These are phyloP conservation scores for Zaprionus inermis DNA, from an alignment of 1,140 invertebrate species.

Conservation along the genomic window DNA sequence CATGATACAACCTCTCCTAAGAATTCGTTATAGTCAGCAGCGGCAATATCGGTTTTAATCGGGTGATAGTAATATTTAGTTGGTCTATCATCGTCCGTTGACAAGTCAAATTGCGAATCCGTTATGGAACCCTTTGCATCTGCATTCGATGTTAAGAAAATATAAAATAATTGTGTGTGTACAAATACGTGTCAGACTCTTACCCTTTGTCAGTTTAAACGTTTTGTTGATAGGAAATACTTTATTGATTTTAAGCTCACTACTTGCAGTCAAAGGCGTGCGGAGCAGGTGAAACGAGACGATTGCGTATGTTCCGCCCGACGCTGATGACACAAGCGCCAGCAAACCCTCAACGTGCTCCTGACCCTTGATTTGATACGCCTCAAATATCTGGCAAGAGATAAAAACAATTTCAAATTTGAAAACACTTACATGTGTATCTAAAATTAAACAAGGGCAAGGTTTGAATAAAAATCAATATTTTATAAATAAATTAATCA, in stretches of 20 bases:
- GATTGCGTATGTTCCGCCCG: slow-evolving; percentile 86
- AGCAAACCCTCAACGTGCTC: slow-evolving; percentile 85
- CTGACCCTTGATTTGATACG: slow-evolving; percentile 79
- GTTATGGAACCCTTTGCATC: slow-evolving; percentile 66
- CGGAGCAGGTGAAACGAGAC: slow-evolving; percentile 87
- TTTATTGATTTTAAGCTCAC: slow-evolving; percentile 88
- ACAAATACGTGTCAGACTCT: slow-evolving; percentile 14
- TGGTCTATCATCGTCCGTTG: slow-evolving; percentile 55
- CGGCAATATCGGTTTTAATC: slow-evolving; percentile 33
- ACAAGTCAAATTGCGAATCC: slow-evolving; percentile 71
- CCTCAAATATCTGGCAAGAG: slow-evolving; percentile 71
- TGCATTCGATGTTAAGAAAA: slow-evolving; percentile 33
- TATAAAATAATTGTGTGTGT: slow-evolving; percentile 12
- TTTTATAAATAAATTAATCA: not conserved
- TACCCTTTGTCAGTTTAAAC: slow-evolving; percentile 88
- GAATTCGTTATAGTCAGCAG: slow-evolving; percentile 66
- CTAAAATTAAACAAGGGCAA: not conserved
- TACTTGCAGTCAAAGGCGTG: slow-evolving; percentile 86
- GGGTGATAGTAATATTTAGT: slow-evolving; percentile 77
- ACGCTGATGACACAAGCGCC: slow-evolving; percentile 88
- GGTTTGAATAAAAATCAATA: not conserved
- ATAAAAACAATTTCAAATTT: slow-evolving; percentile 3
- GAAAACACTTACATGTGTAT: not conserved
- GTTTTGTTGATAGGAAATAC: slow-evolving; percentile 88
- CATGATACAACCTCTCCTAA: slow-evolving; percentile 59